Conservation (phyloP, 2,888 invertebrate species). For the Pemphredon lugubris region DNA sequence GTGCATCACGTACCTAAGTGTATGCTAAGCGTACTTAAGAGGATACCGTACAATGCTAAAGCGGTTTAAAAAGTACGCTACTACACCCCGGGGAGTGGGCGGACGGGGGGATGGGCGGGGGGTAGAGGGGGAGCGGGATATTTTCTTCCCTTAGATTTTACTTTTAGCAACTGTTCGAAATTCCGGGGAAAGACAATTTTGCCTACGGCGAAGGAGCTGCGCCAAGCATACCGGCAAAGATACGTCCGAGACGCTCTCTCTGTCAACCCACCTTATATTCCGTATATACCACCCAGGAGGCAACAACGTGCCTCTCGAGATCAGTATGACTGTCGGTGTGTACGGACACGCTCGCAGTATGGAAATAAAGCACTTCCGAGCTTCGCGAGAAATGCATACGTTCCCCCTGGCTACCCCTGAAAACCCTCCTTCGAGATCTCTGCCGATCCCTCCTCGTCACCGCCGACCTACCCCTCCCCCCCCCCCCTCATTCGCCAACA, state of each 20-base stretch:
- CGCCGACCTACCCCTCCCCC: constrained; percentile 34
- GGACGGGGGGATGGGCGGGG: too few species aligned
- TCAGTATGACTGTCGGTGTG: constrained; percentile 69
- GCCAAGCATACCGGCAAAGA: constrained; percentile 58
- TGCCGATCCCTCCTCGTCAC: constrained; percentile 55
- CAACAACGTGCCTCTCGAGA: constrained; percentile 70
- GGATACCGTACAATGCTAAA: not conserved
- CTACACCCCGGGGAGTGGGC: not conserved
- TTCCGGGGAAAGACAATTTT: constrained; percentile 56
- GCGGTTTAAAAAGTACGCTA: constrained; percentile 1
- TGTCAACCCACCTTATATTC: constrained; percentile 55
- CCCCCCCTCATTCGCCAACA: too few species aligned
- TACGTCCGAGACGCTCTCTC: constrained; percentile 59
- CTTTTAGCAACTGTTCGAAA: constrained; percentile 55
- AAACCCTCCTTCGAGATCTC: constrained; percentile 61
- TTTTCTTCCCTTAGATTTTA: constrained; percentile 42
- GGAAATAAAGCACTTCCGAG: constrained; percentile 76
- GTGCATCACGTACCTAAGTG: constrained; percentile 2
- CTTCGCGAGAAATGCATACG: constrained; percentile 70
- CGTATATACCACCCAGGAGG: constrained; percentile 66
- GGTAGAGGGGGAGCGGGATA: too few species aligned
- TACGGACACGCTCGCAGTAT: constrained; percentile 67
- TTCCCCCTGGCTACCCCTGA: constrained; percentile 55
- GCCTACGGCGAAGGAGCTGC: constrained; percentile 49
- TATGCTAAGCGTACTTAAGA: constrained; percentile 3